Evolutionary conservation across 2,888 invertebrate genomes (phyloP).

Genomic region (Penaeus monodon): DNA sequence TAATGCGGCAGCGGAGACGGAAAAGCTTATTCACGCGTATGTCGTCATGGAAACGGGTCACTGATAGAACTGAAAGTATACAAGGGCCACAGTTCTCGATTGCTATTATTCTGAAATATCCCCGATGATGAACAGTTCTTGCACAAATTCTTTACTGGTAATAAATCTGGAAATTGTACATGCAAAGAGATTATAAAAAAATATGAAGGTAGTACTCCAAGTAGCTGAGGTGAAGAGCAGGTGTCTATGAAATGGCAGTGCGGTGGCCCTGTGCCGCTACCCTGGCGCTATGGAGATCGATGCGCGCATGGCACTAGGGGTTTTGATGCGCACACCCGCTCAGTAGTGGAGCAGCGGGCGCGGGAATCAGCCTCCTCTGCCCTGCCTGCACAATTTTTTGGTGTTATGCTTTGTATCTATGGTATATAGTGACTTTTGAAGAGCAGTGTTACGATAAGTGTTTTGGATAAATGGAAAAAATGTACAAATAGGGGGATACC

Average conservation of each 20-base stretch:
- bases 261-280: constrained; percentile 26
- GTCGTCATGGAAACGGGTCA: constrained; percentile 31
- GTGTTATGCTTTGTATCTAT: constrained; percentile 58
- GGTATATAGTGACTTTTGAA: constrained; percentile 43
- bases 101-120: background rate
- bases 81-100: background rate
- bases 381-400: constrained; percentile 47
- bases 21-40: constrained; percentile 39
- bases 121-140: too few relatives aligned
- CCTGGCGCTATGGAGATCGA: constrained; percentile 47
- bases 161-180: too few relatives aligned
- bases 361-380: constrained; percentile 59
- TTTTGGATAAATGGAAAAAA: constrained; percentile 23
- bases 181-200: background rate
- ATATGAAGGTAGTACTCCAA: constrained; percentile 3
- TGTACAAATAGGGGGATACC: constrained; percentile 45
- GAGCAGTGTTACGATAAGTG: constrained; percentile 36
- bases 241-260: constrained; percentile 40
- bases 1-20: constrained; percentile 19
- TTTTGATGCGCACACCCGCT: constrained; percentile 74
- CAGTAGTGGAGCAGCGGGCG: constrained; percentile 70
- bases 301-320: constrained; percentile 69
- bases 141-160: too few relatives aligned
- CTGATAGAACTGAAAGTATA: background rate
- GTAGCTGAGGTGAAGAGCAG: constrained; percentile 22